Evolutionary conservation across 2,797 vertebrate genomes (phyloP).

Genomic region (Smutsia gigantea): DNA sequence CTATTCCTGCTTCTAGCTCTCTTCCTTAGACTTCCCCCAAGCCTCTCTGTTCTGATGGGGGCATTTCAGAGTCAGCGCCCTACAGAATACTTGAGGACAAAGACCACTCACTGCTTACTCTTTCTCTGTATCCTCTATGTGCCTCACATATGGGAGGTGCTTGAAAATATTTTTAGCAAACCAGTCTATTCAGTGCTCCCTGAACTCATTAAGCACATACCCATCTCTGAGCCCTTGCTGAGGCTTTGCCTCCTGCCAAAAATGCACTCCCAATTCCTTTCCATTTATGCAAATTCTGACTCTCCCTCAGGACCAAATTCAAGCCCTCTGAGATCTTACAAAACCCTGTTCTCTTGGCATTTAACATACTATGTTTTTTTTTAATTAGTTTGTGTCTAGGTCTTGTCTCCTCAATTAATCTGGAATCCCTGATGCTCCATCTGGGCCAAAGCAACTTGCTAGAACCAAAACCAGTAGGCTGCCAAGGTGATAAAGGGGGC

Average conservation of each 20-base stretch:
- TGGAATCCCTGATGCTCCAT: neutral
- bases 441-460: neutral
- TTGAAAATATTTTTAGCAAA: constrained; percentile 51
- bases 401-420: neutral
- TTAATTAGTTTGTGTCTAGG: neutral
- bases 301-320: neutral
- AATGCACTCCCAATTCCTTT: constrained; percentile 21
- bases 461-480: neutral
- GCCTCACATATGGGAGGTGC: neutral
- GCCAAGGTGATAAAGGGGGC: neutral
- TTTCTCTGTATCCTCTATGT: neutral
- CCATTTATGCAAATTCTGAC: constrained; percentile 54
- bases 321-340: constrained; percentile 35
- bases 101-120: neutral
- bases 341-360: neutral
- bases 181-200: neutral
- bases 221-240: neutral
- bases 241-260: constrained; percentile 18
- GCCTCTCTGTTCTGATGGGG: neutral
- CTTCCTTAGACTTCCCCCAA: neutral
- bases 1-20: neutral
- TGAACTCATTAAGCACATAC: constrained; percentile 15
- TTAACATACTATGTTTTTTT: neutral
- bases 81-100: neutral
- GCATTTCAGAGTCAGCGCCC: neutral